Base-by-base conservation (phyloP, 2,888 invertebrate genomes). In the Melanchra persicariae region DNA sequence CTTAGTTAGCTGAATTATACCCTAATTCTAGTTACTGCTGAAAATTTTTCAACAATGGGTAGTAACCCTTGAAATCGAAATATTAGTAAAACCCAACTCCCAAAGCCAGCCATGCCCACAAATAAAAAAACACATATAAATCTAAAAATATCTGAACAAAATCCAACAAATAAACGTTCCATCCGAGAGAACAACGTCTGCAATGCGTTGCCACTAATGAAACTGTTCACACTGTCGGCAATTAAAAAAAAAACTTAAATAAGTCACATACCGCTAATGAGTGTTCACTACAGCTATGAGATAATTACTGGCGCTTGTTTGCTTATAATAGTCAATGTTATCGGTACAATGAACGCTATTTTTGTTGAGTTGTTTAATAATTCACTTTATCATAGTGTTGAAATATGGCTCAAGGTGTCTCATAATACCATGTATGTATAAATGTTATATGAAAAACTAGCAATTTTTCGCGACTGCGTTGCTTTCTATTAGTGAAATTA, bases 151-250 rank as follows among this genome's bases (percentile, higher is more conserved):
- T 34, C 49, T 58, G 10, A 51, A 54, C 10, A 61, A 55, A n/a
- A 9, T 2, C 15, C 12, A 60, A 76, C n/a, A 67, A 68, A 73
- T 60, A 61, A 71, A 55, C 22, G 12, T 70, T 45, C 9, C 6
- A n/a, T 34, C 15, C 17, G 10, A 49, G 77, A 78, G 51, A 80
- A 58, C 58, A 55, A 7, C 17, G 60, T 62, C 74, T 76, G 74
- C 70, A 70, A 63, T 69, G 75, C 66, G 78, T 79, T 80, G 73
- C 70, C 81, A 78, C 80, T 88, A 88, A 89, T 89, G 85, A 83
- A 86, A 85, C 83, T 77, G 85, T 88, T 82, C 85, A 74, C 78
- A 70, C 82, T 62, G 54, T 17, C 49, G 37, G 60, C 51, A 59
- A 71, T 72, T 62, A n/a, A 77, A 74, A 75, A 45, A 86, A 83